These are phyloP conservation scores for Lordiphosa clarofinis DNA, from an alignment of 1,140 invertebrate species.

Conservation along the genomic window DNA sequence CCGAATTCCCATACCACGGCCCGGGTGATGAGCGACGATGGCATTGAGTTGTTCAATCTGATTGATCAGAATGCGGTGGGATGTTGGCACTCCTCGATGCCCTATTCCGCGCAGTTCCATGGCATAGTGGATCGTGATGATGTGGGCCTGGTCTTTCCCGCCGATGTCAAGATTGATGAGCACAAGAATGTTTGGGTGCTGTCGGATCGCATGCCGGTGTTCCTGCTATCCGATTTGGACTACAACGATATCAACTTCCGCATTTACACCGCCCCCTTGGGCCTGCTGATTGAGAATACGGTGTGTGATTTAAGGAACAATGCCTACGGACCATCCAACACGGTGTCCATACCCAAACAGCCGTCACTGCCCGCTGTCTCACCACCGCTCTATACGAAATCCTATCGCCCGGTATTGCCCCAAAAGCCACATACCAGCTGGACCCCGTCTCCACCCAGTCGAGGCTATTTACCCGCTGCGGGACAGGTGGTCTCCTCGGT, in stretches of 20 bases:
- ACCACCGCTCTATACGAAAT: slow-evolving; percentile 42
- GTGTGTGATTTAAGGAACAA: slow-evolving; percentile 83
- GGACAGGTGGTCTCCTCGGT: slow-evolving; percentile 42
- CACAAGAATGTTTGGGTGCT: slow-evolving; percentile 87
- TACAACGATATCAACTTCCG: slow-evolving; percentile 89
- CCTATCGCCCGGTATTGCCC: slow-evolving; percentile 39
- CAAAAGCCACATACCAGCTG: slow-evolving; percentile 53
- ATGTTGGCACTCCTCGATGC: slow-evolving; percentile 87
- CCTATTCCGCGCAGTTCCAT: slow-evolving; percentile 85
- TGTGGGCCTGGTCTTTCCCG: slow-evolving; percentile 87
- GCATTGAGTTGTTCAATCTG: slow-evolving; percentile 87
- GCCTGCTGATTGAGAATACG: slow-evolving; percentile 84
- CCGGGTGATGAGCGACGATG: slow-evolving; percentile 86
- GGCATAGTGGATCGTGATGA: slow-evolving; percentile 87
- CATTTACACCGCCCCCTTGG: slow-evolving; percentile 85
- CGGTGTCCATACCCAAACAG: slow-evolving; percentile 49
- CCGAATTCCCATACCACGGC: slow-evolving; percentile 85
- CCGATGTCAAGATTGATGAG: slow-evolving; percentile 87
- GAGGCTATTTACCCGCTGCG: slow-evolving; percentile 50
- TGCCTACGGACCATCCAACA: slow-evolving; percentile 61
- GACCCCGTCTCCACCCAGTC: slow-evolving; percentile 31
- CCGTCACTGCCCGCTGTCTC: slow-evolving; percentile 13
- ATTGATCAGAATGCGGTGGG: slow-evolving; percentile 90
- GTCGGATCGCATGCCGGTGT: slow-evolving; percentile 89
- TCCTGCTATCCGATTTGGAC: slow-evolving; percentile 85